phyloP scores from a whole-genome alignment of 2,888 invertebrate species.

The Ligdia adustata region DNA sequence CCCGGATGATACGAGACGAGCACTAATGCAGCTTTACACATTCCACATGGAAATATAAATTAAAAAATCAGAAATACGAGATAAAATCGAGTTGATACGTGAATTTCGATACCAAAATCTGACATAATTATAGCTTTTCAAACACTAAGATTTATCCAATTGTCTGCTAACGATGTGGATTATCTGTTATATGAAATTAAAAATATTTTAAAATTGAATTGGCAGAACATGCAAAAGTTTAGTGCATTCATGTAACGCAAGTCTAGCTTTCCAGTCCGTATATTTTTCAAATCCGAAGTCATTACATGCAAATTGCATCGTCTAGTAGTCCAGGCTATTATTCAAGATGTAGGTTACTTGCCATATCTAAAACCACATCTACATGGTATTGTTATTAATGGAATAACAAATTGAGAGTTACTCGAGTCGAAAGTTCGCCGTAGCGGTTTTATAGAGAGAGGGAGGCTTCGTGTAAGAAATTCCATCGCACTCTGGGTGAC shows the following conservation, averaged over 20 bases:
- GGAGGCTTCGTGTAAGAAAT: conserved; percentile 51
- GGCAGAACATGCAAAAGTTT: too few species aligned
- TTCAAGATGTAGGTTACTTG: conserved; percentile 17
- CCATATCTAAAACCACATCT: conserved; percentile 17
- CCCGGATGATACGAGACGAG: conserved; percentile 53
- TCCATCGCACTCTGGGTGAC: conserved; percentile 56
- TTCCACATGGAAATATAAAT: conserved; percentile 28
- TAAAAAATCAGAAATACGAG: conserved; percentile 20
- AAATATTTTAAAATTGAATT: background rate
- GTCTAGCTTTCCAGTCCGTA: conserved; percentile 13
- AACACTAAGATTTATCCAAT: too few species aligned
- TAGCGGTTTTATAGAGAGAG: conserved; percentile 22
- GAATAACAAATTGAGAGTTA: conserved; percentile 7
- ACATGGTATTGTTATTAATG: background rate
- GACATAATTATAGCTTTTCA: background rate
- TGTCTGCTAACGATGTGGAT: too few species aligned
- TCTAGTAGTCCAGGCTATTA: conserved; percentile 23
- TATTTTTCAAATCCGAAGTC: conserved; percentile 29
- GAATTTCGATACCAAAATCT: background rate
- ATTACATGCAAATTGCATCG: conserved; percentile 34
- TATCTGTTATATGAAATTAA: too few species aligned
- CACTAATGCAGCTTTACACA: conserved; percentile 39
- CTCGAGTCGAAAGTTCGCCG: conserved; percentile 17
- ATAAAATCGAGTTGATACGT: conserved; percentile 4
- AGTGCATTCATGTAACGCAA: too few species aligned